Evolutionary conservation across 2,113 vertebrate genomes (phyloP).

Genomic region (Proterorhinus semilunaris): DNA sequence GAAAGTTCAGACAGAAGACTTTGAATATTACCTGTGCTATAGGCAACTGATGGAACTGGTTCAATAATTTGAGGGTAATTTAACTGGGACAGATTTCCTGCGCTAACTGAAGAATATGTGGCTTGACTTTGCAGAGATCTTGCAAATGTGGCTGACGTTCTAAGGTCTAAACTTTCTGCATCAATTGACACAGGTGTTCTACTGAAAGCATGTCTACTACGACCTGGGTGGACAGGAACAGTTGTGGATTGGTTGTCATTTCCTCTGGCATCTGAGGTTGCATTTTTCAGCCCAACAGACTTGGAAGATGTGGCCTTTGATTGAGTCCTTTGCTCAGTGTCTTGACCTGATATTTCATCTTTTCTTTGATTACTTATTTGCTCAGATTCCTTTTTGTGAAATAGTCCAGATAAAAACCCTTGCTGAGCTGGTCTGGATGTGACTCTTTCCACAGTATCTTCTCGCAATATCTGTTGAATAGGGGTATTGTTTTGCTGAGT

Average conservation of each 20-base stretch:
- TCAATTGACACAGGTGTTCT: constrained; percentile 49
- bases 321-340: constrained; percentile 42
- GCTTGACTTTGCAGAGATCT: constrained; percentile 61
- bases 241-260: constrained; percentile 3
- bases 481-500: constrained; percentile 14
- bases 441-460: constrained; percentile 33
- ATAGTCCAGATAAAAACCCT: constrained; percentile 77
- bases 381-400: constrained; percentile 70
- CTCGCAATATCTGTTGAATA: constrained; percentile 26
- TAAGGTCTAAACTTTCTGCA: constrained; percentile 72
- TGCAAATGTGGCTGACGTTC: constrained; percentile 69
- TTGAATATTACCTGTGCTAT: constrained; percentile 63
- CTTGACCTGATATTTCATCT: constrained; percentile 51
- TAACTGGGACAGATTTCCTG: constrained; percentile 62
- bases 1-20: constrained; percentile 36
- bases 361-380: constrained; percentile 47
- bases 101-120: constrained; percentile 58
- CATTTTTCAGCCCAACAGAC: constrained; percentile 70
- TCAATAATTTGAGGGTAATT: constrained; percentile 42
- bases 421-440: constrained; percentile 34
- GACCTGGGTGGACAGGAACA: constrained; percentile 31
- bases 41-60: constrained; percentile 41
- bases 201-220: constrained; percentile 46
- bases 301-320: constrained; percentile 57
- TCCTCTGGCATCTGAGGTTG: constrained; percentile 35